Base-by-base conservation (phyloP, 2,797 vertebrate species). In the Nasua narica region DNA sequence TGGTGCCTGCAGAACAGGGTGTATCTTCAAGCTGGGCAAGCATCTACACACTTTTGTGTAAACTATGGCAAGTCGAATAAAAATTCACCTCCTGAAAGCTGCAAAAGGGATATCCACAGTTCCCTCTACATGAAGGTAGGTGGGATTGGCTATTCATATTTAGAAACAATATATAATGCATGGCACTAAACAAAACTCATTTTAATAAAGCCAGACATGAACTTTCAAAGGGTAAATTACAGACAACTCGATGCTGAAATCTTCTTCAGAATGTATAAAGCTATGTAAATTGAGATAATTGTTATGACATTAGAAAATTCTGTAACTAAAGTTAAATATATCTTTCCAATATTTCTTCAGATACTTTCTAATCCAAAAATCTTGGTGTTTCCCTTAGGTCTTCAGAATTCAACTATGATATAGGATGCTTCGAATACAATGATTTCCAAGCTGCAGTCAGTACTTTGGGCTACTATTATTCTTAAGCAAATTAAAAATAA, bases 191-290 rank as follows among this genome's bases (percentile, higher is more conserved):
- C 37, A 93, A 95, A 90, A 67, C 54, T 13, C 54, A 84, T 46
- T 94, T 82, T 23, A 88, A 78, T 29, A 56, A 54, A 82, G 19
- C 19, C 29, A 87, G 15, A 83, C 18, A n/a, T n/a, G n/a, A 56
- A 35, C 43, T 72, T 74, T 84, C 81, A 88, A 89, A 79, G n/a
- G 86, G n/a, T 35, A 91, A 96, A 90, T 52, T 70, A 67, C 62
- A 89, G 60, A 74, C 14, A 58, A 90, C 35, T 37, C 2, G 5
- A 37, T 23, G 48, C 5, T 90, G 50, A 94, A 72, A 79, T 87
- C 85, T 46, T 48, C 23, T 74, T 95, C 78, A 37, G 16, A 94
- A 82, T 74, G n/a, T 16, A 60, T 19, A 43, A 29, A 29, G 37
- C n/a, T 74, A 91, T 21, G 7, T 50, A 90, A 92, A 60, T 18